phyloP scores from a whole-genome alignment of 2,113 vertebrate genomes.

The Eulacestoma nigropectus region DNA sequence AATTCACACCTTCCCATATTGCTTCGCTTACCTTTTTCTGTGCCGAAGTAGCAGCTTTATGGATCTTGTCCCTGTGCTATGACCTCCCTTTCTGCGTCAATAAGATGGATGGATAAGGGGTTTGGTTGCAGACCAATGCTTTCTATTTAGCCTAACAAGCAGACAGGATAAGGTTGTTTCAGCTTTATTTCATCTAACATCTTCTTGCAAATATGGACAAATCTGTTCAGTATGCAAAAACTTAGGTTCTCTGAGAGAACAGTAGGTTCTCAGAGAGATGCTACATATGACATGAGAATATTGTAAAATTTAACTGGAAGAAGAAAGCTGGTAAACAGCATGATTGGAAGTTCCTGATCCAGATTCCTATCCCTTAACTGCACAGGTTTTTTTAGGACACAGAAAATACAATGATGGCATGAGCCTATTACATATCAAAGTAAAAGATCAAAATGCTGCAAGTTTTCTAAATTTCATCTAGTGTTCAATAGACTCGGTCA shows the following conservation, averaged over 20 bases:
- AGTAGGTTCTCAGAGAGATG: not conserved
- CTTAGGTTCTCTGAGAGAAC: too few relatives aligned
- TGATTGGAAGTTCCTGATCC: not conserved
- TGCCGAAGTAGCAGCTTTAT: not conserved
- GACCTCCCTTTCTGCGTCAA: not conserved
- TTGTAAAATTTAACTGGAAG: not conserved
- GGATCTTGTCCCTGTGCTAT: not conserved
- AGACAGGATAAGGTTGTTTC: not conserved
- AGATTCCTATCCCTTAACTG: not conserved
- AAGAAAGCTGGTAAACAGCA: fast-evolving
- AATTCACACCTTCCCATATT: not conserved
- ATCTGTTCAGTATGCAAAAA: not conserved
- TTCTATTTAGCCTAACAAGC: not conserved
- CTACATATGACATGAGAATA: not conserved
- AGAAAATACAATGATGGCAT: not conserved
- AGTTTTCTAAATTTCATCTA: not conserved
- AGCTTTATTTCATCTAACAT: not conserved
- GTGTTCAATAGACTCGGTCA: not conserved
- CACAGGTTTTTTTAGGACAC: not conserved
- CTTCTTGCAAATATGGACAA: not conserved
- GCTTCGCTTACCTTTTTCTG: not conserved
- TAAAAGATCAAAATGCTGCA: not conserved
- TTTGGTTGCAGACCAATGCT: not conserved
- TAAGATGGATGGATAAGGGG: not conserved
- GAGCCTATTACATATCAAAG: not conserved